Conservation (phyloP, 2,797 vertebrate genomes). For the Liparis tanakae region DNA sequence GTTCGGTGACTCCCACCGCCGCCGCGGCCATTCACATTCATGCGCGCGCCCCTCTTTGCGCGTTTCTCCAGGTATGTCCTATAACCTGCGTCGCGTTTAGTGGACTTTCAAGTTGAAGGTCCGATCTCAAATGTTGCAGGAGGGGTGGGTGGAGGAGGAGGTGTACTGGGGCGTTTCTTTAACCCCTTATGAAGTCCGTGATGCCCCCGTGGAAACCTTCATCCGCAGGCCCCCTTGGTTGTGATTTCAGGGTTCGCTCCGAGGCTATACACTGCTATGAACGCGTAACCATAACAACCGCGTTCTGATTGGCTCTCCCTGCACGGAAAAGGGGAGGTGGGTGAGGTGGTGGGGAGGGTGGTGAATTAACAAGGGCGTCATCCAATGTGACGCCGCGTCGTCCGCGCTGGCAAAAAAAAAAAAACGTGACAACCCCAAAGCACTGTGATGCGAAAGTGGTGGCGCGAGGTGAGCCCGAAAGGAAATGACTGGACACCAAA, state of each 20-base stretch:
- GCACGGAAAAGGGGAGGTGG: slow-evolving; percentile 16
- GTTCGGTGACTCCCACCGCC: slow-evolving; percentile 54
- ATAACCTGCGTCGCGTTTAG: not conserved
- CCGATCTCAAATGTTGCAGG: not conserved
- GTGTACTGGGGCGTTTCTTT: not conserved
- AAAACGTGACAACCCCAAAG: slow-evolving; percentile 72
- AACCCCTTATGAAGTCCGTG: not conserved
- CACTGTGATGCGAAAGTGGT: slow-evolving; percentile 91
- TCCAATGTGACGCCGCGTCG: slow-evolving; percentile 93
- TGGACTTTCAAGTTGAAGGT: slow-evolving; percentile 15
- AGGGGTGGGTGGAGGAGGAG: not conserved
- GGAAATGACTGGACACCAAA: slow-evolving; percentile 68
- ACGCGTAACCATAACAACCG: slow-evolving; percentile 90
- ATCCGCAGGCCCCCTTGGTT: slow-evolving; percentile 36
- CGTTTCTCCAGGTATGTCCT: slow-evolving; percentile 25
- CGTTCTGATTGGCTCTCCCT: slow-evolving; percentile 85
- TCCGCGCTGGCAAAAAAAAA: slow-evolving; percentile 78
- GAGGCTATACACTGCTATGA: slow-evolving; percentile 91
- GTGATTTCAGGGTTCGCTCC: slow-evolving; percentile 52
- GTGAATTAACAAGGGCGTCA: slow-evolving; percentile 86
- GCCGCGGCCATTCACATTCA: slow-evolving; percentile 50
- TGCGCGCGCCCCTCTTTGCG: not conserved
- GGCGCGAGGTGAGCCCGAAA: slow-evolving; percentile 84
- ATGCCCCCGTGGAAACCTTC: slow-evolving; percentile 16
- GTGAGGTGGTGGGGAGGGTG: not conserved